Base-by-base conservation (phyloP, 1,140 invertebrate species). In the Calycopis cecrops region DNA sequence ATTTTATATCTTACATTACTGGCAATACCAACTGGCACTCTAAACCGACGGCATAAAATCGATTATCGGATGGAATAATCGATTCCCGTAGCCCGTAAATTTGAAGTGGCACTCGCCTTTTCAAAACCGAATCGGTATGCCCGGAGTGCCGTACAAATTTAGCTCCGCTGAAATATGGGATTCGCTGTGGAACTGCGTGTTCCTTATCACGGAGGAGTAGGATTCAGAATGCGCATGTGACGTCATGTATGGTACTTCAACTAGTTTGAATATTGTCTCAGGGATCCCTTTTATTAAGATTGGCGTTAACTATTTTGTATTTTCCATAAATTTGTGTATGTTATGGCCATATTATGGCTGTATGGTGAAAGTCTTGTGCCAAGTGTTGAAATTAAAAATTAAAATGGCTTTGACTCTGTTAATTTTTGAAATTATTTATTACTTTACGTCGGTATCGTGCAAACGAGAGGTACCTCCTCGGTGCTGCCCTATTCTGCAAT, bases 81-180 rank as follows among this genome's bases (percentile, higher is more conserved):
- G 40, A 62, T 60, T 59, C 60, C 63, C 67, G 65, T 60, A 69
- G 63, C 55, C 63, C 63, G 67, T 71, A 76, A 79, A 76, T 79
- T 77, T 74, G 67, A 76, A 81, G 69, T 73, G 74, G 67, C 74
- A 76, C 76, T 79, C 67, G 76, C 63, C 76, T 76, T 76, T 78
- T 76, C 74, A 74, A 79, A 77, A 76, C 73, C 73, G 73, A 76
- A 76, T 74, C 71, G 72, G 74, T 71, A 79, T 76, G 71, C 63
- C 62, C 67, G 55, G 71, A 73, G 75, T 73, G 60, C 65, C 60
- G 69, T 74, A 72, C 71, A 81, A 76, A 77, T 79, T 81, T 78
- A 78, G 75, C 71, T 65, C 57, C 63, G 63, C 66, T 28, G 21
- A 28, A 55, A 55, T 52, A 65, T 59, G 68, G 69, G 65, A 62